Evolutionary conservation across 2,888 invertebrate species (phyloP).

Genomic region (Aleiodes leptofemur): DNA sequence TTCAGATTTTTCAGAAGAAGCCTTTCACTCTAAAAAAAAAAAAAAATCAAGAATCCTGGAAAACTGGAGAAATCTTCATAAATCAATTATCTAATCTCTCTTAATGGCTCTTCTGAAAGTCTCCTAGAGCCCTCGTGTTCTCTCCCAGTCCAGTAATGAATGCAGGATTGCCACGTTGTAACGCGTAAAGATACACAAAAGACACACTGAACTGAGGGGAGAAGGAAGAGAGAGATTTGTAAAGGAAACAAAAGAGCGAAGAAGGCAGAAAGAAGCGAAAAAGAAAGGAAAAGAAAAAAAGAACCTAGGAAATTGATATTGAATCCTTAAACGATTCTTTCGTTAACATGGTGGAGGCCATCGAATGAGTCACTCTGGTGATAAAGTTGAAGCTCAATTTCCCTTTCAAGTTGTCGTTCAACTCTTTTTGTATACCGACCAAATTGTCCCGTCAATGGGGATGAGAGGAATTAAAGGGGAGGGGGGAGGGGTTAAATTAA

Average conservation of each 20-base stretch:
- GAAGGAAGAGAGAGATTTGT: conserved; percentile 51
- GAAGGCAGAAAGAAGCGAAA: conserved; percentile 22
- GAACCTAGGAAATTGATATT: conserved; percentile 13
- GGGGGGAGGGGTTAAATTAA: conserved; percentile 71
- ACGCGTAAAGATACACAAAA: conserved; percentile 65
- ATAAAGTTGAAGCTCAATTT: conserved; percentile 70
- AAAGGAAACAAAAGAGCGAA: conserved; percentile 44
- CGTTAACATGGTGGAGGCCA: too few relatives aligned
- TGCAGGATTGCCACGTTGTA: conserved; percentile 65
- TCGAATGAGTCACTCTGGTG: background rate
- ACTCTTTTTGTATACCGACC: conserved; percentile 74
- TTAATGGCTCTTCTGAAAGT: conserved; percentile 62
- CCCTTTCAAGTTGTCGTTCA: conserved; percentile 76
- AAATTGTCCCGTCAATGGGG: conserved; percentile 67
- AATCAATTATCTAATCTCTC: conserved; percentile 59
- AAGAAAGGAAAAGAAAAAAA: conserved; percentile 5
- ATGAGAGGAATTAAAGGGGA: conserved; percentile 45
- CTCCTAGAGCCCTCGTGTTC: conserved; percentile 1
- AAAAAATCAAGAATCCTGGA: too few relatives aligned
- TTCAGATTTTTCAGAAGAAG: too few relatives aligned
- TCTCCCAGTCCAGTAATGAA: conserved; percentile 61
- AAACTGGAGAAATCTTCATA: too few relatives aligned
- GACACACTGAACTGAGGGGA: conserved; percentile 65
- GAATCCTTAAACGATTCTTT: background rate
- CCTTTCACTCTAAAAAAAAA: too few relatives aligned